These are phyloP conservation scores for Desoria tigrina DNA, from an alignment of 2,888 invertebrate genomes.

Conservation along the genomic window DNA sequence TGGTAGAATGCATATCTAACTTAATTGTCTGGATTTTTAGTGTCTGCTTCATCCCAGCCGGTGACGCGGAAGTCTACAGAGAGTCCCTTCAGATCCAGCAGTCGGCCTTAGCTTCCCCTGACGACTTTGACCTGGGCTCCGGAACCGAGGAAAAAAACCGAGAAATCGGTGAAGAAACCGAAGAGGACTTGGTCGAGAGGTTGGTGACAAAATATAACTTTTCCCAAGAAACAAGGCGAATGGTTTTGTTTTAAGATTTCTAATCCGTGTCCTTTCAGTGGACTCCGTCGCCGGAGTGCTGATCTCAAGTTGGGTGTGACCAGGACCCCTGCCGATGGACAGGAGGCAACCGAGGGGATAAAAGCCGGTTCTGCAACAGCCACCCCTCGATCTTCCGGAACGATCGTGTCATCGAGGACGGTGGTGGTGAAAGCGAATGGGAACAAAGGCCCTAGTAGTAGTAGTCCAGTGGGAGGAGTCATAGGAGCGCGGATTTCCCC, in stretches of 20 bases:
- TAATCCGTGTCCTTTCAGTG: conserved; percentile 11
- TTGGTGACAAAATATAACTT: conserved; percentile 4
- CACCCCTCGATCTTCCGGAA: conserved; percentile 20
- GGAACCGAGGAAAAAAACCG: conserved; percentile 30
- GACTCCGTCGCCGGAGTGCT: background rate
- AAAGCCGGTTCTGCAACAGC: conserved; percentile 21
- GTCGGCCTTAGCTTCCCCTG: conserved; percentile 23
- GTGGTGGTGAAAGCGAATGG: too few species aligned
- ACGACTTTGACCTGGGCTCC: conserved; percentile 16
- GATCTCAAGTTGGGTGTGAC: conserved; percentile 9
- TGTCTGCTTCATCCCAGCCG: conserved; percentile 62
- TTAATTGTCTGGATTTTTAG: conserved; percentile 57
- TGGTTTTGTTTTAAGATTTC: conserved; percentile 14
- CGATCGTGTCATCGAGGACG: conserved; percentile 9
- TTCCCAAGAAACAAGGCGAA: background rate
- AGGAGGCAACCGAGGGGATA: conserved; percentile 44
- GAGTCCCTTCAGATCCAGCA: conserved; percentile 54
- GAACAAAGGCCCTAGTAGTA: conserved; percentile 22
- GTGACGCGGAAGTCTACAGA: conserved; percentile 61
- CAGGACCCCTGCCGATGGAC: conserved; percentile 52
- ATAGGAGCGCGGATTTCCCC: conserved; percentile 21
- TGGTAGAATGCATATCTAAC: too few species aligned
- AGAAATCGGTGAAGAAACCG: conserved; percentile 19
- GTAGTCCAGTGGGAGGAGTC: conserved; percentile 22
- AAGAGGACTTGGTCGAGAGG: conserved; percentile 25